These are phyloP conservation scores for Drosophila sp. DNA, from an alignment of 1,140 invertebrate genomes.

Conservation along the genomic window DNA sequence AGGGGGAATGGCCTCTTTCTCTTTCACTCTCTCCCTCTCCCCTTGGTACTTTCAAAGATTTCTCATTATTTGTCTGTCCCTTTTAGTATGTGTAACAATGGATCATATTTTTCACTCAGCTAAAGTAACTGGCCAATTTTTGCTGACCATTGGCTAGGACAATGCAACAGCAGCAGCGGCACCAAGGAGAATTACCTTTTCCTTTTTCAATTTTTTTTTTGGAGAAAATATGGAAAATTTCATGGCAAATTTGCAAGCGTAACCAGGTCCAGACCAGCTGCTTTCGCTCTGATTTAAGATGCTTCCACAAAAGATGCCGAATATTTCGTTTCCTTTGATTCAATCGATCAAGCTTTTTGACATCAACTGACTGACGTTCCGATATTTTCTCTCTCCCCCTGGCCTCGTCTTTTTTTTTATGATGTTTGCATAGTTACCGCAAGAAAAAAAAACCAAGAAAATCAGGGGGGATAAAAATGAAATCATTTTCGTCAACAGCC, in stretches of 20 bases:
- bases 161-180: background rate
- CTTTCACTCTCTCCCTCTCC: background rate
- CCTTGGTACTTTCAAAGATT: background rate
- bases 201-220: background rate
- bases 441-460: constrained; percentile 21
- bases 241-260: constrained; percentile 71
- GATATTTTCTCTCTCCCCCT: too few species aligned
- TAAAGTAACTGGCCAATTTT: background rate
- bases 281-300: constrained; percentile 23
- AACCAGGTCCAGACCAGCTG: constrained; percentile 48
- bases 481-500: constrained; percentile 27
- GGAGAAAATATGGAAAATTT: constrained; percentile 64
- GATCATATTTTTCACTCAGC: background rate
- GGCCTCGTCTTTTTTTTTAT: background rate
- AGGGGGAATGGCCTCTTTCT: background rate
- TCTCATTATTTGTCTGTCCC: background rate
- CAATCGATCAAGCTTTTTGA: constrained; percentile 8
- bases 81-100: background rate
- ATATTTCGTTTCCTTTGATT: background rate
- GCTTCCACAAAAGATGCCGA: background rate
- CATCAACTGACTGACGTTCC: too few species aligned
- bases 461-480: background rate
- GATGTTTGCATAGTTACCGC: constrained; percentile 31
- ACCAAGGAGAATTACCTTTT: background rate
- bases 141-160: background rate